phyloP scores from a whole-genome alignment of 2,113 vertebrate species.

The Caloenas nicobarica region DNA sequence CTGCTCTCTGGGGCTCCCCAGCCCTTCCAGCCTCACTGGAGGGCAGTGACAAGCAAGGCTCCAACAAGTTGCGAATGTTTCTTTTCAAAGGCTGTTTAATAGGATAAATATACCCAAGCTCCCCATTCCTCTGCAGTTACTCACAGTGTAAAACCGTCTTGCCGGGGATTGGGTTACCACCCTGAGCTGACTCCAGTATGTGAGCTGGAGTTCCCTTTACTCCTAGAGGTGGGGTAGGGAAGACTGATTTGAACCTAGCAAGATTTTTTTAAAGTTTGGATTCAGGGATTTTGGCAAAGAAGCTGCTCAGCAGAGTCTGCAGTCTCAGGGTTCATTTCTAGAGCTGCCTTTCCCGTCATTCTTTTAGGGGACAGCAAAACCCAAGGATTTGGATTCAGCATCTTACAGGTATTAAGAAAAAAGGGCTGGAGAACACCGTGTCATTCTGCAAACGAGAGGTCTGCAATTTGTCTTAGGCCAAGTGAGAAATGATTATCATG shows the following conservation, averaged over 20 bases:
- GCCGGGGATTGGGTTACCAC: slow-evolving; percentile 73
- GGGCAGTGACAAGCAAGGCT: neutral
- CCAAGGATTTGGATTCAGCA: neutral
- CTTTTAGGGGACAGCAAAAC: neutral
- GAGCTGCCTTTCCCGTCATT: neutral
- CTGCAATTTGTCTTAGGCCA: fast-evolving
- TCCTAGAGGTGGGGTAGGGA: neutral
- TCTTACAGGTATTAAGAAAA: neutral
- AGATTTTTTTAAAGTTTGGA: neutral
- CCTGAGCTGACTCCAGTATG: neutral
- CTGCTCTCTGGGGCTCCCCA: neutral
- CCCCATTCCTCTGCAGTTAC: slow-evolving; percentile 78
- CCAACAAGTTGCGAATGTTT: slow-evolving; percentile 8
- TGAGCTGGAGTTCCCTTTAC: neutral
- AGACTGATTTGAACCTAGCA: neutral
- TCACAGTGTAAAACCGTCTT: slow-evolving; percentile 67
- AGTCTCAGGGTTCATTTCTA: neutral
- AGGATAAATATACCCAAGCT: slow-evolving; percentile 77
- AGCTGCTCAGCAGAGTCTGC: neutral
- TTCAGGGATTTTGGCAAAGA: neutral
- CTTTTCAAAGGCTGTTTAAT: slow-evolving; percentile 49
- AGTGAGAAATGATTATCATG: neutral
- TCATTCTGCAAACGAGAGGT: neutral
- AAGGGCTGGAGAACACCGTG: neutral
- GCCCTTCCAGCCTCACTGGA: neutral